phyloP scores from a whole-genome alignment of 2,797 vertebrate genomes.

The Anniella stebbinsi region DNA sequence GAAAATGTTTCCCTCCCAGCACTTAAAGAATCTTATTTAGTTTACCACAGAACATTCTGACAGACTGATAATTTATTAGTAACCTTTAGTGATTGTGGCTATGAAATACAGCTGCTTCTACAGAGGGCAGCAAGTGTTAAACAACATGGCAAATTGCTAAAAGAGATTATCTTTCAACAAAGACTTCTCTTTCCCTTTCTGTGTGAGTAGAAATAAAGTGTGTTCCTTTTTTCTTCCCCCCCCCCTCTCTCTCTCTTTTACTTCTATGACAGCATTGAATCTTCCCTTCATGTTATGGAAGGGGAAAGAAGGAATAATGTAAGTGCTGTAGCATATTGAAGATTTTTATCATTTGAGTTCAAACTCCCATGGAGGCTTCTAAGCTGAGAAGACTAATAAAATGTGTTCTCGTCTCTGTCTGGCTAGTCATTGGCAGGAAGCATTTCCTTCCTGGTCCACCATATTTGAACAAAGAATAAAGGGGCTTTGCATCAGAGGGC shows the following conservation, averaged over 20 bases:
- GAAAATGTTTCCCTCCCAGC: background rate
- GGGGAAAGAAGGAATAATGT: slow-evolving; percentile 18
- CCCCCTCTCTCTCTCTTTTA: background rate
- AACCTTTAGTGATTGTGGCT: slow-evolving; percentile 50
- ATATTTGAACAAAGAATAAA: slow-evolving; percentile 47
- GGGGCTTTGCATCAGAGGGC: background rate
- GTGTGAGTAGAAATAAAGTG: slow-evolving; percentile 50
- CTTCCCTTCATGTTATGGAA: slow-evolving; percentile 9
- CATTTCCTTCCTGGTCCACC: slow-evolving; percentile 49
- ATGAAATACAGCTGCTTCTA: slow-evolving; percentile 45
- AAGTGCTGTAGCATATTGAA: slow-evolving; percentile 35
- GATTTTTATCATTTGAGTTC: slow-evolving; percentile 28
- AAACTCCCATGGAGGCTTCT: background rate
- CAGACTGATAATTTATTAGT: slow-evolving; percentile 53
- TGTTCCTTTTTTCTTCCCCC: too few relatives aligned
- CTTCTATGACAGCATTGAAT: slow-evolving; percentile 38
- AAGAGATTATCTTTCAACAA: slow-evolving; percentile 38
- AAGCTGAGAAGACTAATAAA: background rate
- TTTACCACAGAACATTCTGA: slow-evolving; percentile 33
- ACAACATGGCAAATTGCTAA: slow-evolving; percentile 13
- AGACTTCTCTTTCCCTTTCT: background rate
- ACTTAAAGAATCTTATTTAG: background rate
- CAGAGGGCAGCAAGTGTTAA: background rate
- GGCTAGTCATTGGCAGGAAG: slow-evolving; percentile 48
- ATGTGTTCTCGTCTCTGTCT: slow-evolving; percentile 19